Percentiles rank a stretch among this genome's conserved stretches.
phyloP scores from a whole-genome alignment of 2,888 invertebrate genomes.

The Drosophila trichaetosa region DNA sequence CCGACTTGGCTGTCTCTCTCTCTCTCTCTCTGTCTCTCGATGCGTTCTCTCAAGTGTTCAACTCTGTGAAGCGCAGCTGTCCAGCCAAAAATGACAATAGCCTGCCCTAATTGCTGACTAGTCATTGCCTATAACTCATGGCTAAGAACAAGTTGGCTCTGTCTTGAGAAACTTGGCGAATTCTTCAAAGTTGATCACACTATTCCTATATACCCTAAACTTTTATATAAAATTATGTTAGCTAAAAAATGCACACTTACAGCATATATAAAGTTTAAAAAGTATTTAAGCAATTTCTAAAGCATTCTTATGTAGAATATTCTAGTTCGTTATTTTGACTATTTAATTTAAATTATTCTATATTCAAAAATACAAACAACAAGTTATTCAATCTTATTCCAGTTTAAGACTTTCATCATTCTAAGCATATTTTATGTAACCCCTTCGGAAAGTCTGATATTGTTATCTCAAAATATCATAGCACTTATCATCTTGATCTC shows the following conservation, averaged over 20 bases:
- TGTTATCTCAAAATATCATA: slow-evolving; percentile 10
- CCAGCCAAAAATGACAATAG: slow-evolving; percentile 58
- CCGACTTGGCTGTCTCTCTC: slow-evolving; percentile 25
- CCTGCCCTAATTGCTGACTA: slow-evolving; percentile 73
- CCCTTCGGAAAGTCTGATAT: background rate
- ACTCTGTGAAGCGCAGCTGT: slow-evolving; percentile 47
- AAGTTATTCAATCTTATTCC: background rate
- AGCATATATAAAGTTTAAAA: background rate
- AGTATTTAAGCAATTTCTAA: background rate
- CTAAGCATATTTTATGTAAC: background rate
- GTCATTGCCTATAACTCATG: slow-evolving; percentile 55
- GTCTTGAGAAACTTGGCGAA: background rate
- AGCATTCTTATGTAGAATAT: background rate
- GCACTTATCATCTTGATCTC: slow-evolving; percentile 17
- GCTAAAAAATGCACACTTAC: background rate
- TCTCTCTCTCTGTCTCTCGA: background rate
- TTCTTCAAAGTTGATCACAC: background rate
- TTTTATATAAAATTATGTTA: background rate
- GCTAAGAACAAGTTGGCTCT: slow-evolving; percentile 9
- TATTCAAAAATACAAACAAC: background rate
- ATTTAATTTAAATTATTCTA: background rate
- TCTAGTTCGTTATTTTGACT: background rate
- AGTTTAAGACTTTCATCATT: background rate
- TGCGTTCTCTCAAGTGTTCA: slow-evolving; percentile 12
- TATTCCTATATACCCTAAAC: background rate